These are phyloP conservation scores for Siniperca knerii DNA, from an alignment of 2,113 vertebrate species.

Conservation along the genomic window DNA sequence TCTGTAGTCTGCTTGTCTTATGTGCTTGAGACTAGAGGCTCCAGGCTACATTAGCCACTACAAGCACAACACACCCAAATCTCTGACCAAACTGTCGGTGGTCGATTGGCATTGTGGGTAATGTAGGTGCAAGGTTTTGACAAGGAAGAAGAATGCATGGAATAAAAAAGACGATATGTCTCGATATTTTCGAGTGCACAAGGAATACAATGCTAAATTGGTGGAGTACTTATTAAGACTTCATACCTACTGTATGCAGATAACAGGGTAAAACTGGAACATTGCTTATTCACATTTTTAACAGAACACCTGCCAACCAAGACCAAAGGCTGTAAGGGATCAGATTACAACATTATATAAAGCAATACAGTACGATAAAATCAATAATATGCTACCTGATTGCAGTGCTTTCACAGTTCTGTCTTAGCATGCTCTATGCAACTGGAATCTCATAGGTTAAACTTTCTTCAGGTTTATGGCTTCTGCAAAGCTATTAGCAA, in stretches of 20 bases:
- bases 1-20: neutral
- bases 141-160: neutral
- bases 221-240: neutral
- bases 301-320: slow-evolving; percentile 66
- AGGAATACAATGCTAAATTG: too few relatives aligned
- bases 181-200: too few relatives aligned
- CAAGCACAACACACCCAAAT: too few relatives aligned
- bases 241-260: neutral
- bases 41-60: too few relatives aligned
- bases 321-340: slow-evolving; percentile 34
- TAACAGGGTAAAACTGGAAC: neutral
- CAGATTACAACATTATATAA: neutral
- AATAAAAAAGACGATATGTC: neutral
- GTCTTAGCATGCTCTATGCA: neutral
- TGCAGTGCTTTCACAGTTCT: slow-evolving; percentile 46
- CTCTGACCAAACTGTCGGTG: too few relatives aligned
- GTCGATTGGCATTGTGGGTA: too few relatives aligned
- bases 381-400: slow-evolving; percentile 23
- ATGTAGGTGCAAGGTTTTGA: neutral
- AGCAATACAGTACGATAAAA: slow-evolving; percentile 29
- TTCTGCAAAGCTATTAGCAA: neutral
- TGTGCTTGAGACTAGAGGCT: too few relatives aligned
- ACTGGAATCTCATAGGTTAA: neutral
- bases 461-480: neutral
- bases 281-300: neutral